A percentile compares a stretch with the other conserved stretches of the same genome.
phyloP scores from a whole-genome alignment of 2,797 vertebrate genomes.

The Crossoptilon crossoptilon region DNA sequence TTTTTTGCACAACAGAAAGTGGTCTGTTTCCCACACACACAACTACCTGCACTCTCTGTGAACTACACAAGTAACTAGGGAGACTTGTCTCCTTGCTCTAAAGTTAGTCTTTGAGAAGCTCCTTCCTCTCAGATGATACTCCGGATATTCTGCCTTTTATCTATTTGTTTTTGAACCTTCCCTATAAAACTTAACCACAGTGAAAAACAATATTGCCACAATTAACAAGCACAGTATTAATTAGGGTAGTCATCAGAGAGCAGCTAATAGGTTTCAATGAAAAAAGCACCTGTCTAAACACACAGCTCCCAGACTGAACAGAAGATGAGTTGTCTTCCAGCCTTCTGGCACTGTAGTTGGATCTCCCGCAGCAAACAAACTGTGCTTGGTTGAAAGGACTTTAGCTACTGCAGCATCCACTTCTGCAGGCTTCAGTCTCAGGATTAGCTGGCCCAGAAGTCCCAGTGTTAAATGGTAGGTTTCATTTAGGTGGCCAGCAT shows the following conservation, averaged over 20 bases:
- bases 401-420: slow-evolving; percentile 90
- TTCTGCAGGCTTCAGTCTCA: slow-evolving; percentile 88
- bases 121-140: background rate
- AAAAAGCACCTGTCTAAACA: slow-evolving; percentile 93
- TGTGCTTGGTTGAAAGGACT: slow-evolving; percentile 90
- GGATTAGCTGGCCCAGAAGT: slow-evolving; percentile 92
- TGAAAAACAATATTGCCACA: background rate
- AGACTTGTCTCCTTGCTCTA: background rate
- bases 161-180: background rate
- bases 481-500: slow-evolving; percentile 96
- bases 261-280: background rate
- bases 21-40: fast-evolving
- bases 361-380: slow-evolving; percentile 84
- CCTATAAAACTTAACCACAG: background rate
- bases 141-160: background rate
- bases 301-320: slow-evolving; percentile 95
- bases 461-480: slow-evolving; percentile 95
- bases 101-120: background rate
- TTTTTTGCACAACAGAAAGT: background rate
- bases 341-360: slow-evolving; percentile 83
- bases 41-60: background rate
- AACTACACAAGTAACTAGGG: background rate
- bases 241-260: background rate
- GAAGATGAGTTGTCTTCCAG: slow-evolving; percentile 95
- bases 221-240: background rate